Base-by-base conservation (phyloP, 2,797 vertebrate genomes). In the Betta splendens region DNA sequence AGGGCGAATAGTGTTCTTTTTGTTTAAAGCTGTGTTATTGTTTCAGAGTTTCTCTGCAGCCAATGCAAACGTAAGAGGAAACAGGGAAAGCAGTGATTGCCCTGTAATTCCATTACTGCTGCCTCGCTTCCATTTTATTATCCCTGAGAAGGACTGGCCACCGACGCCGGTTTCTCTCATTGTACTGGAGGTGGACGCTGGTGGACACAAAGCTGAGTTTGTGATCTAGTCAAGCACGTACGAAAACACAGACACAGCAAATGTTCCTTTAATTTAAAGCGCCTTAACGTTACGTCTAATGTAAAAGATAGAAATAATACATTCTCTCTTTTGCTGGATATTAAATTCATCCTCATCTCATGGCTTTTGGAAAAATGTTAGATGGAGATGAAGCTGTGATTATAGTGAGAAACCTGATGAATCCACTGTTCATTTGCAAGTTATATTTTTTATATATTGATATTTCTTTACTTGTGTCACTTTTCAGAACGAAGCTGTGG, bases 401-500 rank as follows among this genome's bases (percentile, higher is more conserved):
- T 31, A 11, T 28, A 12, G 32, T 15, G 12, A 5, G 2, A 32
- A 7, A 16, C 6, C n/a, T n/a, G n/a, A n/a, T n/a, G n/a, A n/a
- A n/a, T n/a, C n/a, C n/a, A n/a, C 12, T 11, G 5, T 31, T 29
- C 10, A 4, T 31, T 12, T 3, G 26, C 9, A 9, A 26, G 3
- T 31, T 12, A 2, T 25, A 0, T 20, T 7, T 26, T 35, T 32
- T 46, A 7, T 45, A 1, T n/a, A 26, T 25, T 25, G 36, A 4
- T 17, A 18, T 45, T 21, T 64, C 0, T 15, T 49, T 15, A 44
- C 12, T 45, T 18, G 3, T 31, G 32, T 26, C 15, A 57, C 13
- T 23, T 37, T 46, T 11, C 59, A 82, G 79, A 57, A 65, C 46
- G 9, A 21, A 64, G 44, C 0, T 1, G 16, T 58, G 36, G 6